Conservation (phyloP, 2,797 vertebrate genomes). For the Spinus pinus region DNA sequence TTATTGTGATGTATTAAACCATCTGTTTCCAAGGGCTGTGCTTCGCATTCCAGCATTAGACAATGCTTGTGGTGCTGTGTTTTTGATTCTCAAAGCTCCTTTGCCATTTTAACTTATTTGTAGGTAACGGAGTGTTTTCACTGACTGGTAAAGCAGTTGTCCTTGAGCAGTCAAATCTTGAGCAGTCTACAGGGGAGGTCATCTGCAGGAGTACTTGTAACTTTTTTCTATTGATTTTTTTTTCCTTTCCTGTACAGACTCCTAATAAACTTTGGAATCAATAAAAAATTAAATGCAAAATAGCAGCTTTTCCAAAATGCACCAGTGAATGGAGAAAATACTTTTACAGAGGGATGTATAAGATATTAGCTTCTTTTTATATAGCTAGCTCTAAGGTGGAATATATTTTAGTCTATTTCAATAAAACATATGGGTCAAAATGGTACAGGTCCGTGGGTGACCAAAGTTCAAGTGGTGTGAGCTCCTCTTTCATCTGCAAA, state of each 20-base stretch:
- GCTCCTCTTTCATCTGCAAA: not conserved
- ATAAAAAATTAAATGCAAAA: not conserved
- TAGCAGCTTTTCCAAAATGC: not conserved
- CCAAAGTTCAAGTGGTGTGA: not conserved
- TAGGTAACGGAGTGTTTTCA: not conserved
- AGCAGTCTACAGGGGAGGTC: not conserved
- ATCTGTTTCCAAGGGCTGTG: conserved; percentile 68
- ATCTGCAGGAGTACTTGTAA: not conserved
- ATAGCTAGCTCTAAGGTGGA: not conserved
- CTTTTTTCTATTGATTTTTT: not conserved
- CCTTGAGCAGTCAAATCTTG: not conserved
- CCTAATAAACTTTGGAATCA: not conserved
- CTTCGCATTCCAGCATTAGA: conserved; percentile 37
- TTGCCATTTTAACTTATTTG: conserved; percentile 17
- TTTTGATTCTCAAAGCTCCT: conserved; percentile 40
- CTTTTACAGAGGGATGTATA: not conserved
- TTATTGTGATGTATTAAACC: conserved; percentile 71
- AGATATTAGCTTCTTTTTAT: not conserved
- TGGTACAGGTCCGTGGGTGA: not conserved
- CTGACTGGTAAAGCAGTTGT: conserved; percentile 39
- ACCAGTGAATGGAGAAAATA: not conserved
- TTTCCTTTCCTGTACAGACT: not conserved
- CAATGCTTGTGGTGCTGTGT: not conserved
- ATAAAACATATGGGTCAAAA: not conserved
- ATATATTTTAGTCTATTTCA: not conserved